phyloP scores from a whole-genome alignment of 2,888 invertebrate genomes.

The Peribatodes rhomboidaria region DNA sequence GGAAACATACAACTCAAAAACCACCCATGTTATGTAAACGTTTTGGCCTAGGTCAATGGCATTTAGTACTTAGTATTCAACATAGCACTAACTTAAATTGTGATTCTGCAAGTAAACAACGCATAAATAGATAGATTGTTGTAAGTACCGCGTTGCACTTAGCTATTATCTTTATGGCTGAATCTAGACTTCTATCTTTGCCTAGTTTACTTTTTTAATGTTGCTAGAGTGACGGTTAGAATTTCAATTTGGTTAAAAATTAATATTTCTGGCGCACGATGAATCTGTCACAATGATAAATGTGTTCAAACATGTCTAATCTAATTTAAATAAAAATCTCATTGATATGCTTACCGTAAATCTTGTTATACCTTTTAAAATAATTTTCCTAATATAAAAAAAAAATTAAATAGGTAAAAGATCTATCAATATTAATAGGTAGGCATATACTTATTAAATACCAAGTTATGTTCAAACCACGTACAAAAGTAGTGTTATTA shows the following conservation, averaged over 20 bases:
- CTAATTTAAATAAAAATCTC: conserved; percentile 21
- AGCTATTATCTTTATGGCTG: conserved; percentile 31
- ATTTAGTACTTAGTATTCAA: conserved; percentile 55
- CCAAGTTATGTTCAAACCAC: conserved; percentile 12
- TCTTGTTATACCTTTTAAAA: not conserved
- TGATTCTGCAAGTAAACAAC: conserved; percentile 49
- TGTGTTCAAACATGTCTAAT: not conserved
- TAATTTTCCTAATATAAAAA: not conserved
- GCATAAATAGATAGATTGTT: conserved; percentile 46
- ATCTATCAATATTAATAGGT: not conserved
- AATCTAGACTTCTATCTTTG: conserved; percentile 27
- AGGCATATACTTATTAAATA: not conserved
- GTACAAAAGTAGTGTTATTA: conserved; percentile 21
- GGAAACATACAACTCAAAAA: conserved; percentile 47
- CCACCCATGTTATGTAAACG: conserved; percentile 57
- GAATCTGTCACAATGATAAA: conserved; percentile 11
- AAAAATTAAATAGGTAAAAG: not conserved
- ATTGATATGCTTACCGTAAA: not conserved
- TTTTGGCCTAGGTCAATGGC: conserved; percentile 62
- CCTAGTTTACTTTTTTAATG: conserved; percentile 28
- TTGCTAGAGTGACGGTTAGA: conserved; percentile 24
- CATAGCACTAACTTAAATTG: conserved; percentile 51
- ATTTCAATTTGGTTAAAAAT: conserved; percentile 25
- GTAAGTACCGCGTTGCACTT: conserved; percentile 29
- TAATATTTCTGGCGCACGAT: conserved; percentile 1